Percentiles rank a stretch among this genome's conserved stretches.
Evolutionary conservation across 2,113 vertebrate genomes (phyloP).

Genomic region (Anarrhichthys ocellatus): DNA sequence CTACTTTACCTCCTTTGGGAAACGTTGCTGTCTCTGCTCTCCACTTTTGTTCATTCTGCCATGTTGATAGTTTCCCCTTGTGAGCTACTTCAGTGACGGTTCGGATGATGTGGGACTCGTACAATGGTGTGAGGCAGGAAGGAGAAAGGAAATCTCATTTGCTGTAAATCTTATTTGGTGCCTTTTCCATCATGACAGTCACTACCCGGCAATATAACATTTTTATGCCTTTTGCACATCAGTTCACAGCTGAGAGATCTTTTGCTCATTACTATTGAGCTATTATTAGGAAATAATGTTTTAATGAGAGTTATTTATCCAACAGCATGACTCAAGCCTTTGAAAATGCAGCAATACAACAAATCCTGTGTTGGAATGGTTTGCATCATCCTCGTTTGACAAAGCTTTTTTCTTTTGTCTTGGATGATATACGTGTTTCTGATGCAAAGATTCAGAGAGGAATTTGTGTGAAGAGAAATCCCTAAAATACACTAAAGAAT

Average conservation of each 20-base stretch:
- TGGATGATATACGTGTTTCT: background rate
- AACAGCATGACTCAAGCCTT: conserved; percentile 4
- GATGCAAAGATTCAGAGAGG: conserved; percentile 5
- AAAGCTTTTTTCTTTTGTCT: conserved; percentile 14
- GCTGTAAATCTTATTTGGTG: conserved; percentile 23
- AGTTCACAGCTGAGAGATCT: background rate
- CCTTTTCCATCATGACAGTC: conserved; percentile 16
- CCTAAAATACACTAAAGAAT: background rate
- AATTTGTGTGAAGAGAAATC: background rate
- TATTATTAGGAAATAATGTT: background rate
- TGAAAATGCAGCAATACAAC: conserved; percentile 14
- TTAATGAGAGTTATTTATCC: background rate
- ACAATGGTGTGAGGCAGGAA: conserved; percentile 15
- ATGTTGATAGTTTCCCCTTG: conserved; percentile 41
- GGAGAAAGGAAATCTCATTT: conserved; percentile 16
- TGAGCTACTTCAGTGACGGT: conserved; percentile 27
- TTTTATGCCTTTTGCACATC: background rate
- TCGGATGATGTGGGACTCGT: conserved; percentile 29
- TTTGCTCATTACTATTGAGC: conserved; percentile 13
- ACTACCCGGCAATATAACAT: background rate
- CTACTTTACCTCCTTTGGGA: conserved; percentile 19
- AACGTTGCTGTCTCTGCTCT: conserved; percentile 1
- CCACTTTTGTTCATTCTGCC: conserved; percentile 19
- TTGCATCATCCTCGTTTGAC: background rate
- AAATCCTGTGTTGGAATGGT: background rate